Percentiles rank a stretch among this genome's conserved stretches.
phyloP scores from a whole-genome alignment of 2,888 invertebrate genomes.

The Hyposoter didymator region DNA sequence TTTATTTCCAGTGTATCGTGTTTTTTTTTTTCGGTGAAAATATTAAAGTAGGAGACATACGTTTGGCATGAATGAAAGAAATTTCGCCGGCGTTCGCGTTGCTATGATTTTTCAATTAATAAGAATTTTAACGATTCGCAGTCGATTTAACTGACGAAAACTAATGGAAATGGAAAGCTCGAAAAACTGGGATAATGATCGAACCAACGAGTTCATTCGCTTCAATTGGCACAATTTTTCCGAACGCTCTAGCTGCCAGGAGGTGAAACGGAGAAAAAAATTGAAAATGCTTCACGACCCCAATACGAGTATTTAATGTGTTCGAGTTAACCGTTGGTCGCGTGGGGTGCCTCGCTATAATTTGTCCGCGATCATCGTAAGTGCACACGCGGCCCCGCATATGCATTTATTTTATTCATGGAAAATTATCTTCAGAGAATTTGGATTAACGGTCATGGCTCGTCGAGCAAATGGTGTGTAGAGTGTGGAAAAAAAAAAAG shows the following conservation, averaged over 20 bases:
- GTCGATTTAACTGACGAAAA: background rate
- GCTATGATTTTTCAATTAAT: background rate
- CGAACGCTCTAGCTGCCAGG: background rate
- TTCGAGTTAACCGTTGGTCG: background rate
- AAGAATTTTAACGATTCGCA: background rate
- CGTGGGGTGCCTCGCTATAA: conserved; percentile 27
- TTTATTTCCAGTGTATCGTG: background rate
- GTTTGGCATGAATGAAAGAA: background rate
- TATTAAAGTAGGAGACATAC: background rate
- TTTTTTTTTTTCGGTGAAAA: background rate
- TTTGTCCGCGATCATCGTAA: conserved; percentile 32
- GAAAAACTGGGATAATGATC: background rate
- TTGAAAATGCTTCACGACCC: conserved; percentile 4
- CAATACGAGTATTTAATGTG: conserved; percentile 6
- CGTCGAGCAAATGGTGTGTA: conserved; percentile 52
- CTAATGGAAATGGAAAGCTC: background rate
- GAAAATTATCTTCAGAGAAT: conserved; percentile 41
- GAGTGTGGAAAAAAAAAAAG: conserved; percentile 26
- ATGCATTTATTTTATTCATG: conserved; percentile 18
- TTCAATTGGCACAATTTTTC: conserved; percentile 17
- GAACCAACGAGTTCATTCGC: background rate
- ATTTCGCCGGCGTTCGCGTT: too few relatives aligned
- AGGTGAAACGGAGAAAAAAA: conserved; percentile 7
- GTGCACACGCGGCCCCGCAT: conserved; percentile 64
- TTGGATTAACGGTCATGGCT: conserved; percentile 52